A percentile compares a stretch with the other conserved stretches of the same genome.
Conservation (phyloP, 2,113 vertebrate species). For the Riparia riparia region DNA sequence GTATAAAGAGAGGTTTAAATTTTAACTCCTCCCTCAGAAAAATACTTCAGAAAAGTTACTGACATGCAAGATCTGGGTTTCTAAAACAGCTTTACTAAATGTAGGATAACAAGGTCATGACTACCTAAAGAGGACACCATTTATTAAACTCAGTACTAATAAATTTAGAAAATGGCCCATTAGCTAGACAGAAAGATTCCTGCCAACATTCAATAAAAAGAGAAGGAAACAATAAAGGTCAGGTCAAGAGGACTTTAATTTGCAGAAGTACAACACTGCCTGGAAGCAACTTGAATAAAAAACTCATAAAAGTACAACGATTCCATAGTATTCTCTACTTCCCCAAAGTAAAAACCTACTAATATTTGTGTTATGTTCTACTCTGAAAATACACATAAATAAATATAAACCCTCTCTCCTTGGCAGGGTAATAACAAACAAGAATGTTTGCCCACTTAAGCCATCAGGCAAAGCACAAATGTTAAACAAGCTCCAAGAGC, state of each 20-base stretch:
- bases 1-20: background rate
- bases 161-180: background rate
- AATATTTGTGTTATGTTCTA: background rate
- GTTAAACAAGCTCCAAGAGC: background rate
- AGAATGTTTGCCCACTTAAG: background rate
- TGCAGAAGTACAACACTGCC: background rate
- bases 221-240: background rate
- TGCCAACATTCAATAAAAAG: background rate
- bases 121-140: background rate
- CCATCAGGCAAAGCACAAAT: background rate
- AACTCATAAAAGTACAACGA: background rate
- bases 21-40: background rate
- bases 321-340: background rate
- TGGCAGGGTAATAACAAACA: background rate
- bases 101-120: background rate
- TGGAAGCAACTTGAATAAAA: conserved; percentile 1
- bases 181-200: background rate
- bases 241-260: background rate
- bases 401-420: background rate
- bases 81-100: background rate
- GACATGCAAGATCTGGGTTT: background rate
- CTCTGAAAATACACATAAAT: background rate
- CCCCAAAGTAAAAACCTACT: background rate
- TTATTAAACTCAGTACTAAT: background rate
- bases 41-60: background rate